These are phyloP conservation scores for Busseola fusca DNA, from an alignment of 2,888 invertebrate genomes.

Conservation along the genomic window DNA sequence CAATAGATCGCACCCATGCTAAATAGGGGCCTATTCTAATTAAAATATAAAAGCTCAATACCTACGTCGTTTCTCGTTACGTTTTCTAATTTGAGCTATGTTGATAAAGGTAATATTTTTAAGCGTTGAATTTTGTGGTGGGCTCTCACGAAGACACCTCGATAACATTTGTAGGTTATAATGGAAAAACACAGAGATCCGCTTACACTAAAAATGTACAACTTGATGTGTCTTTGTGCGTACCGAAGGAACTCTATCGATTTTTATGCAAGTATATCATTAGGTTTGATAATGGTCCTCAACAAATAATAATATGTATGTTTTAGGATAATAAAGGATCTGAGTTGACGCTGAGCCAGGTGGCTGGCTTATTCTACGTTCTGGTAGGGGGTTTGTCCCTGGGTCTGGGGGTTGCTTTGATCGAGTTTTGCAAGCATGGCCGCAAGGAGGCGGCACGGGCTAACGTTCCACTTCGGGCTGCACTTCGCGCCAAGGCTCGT, in stretches of 20 bases:
- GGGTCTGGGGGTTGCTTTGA: constrained; percentile 96
- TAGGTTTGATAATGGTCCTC: background rate
- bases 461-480: constrained; percentile 94
- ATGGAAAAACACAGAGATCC: background rate
- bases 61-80: background rate
- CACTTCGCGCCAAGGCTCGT: constrained; percentile 94
- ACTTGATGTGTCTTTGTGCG: background rate
- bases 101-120: background rate
- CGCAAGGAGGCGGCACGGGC: constrained; percentile 93
- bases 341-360: constrained; percentile 97
- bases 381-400: constrained; percentile 97
- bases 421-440: constrained; percentile 98
- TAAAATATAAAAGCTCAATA: background rate
- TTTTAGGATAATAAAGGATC: constrained; percentile 91
- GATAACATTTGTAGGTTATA: background rate
- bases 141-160: background rate
- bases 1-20: background rate
- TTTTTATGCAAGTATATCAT: background rate
- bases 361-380: constrained; percentile 99
- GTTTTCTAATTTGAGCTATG: background rate
- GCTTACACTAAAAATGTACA: background rate
- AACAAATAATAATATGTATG: background rate
- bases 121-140: background rate
- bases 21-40: background rate
- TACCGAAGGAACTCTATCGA: background rate